Conservation (phyloP, 2,797 vertebrate genomes). For the Chloroceryle inda region DNA sequence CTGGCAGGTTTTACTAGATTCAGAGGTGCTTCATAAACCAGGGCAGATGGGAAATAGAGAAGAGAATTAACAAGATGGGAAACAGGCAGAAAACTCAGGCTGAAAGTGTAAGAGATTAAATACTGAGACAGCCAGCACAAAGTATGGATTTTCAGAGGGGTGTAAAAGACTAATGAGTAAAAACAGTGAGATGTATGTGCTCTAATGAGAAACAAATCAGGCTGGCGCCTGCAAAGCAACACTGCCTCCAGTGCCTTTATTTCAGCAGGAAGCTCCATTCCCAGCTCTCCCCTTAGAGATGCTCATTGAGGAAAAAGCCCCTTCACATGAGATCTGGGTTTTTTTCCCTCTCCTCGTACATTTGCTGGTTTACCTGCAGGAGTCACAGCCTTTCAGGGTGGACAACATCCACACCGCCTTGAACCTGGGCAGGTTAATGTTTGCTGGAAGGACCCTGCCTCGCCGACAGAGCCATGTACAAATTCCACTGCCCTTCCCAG, state of each 20-base stretch:
- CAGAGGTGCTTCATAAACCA: neutral
- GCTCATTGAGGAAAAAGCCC: neutral
- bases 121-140: slow-evolving; percentile 19
- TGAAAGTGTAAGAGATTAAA: slow-evolving; percentile 28
- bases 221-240: neutral
- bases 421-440: neutral
- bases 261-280: neutral
- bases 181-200: slow-evolving; percentile 29
- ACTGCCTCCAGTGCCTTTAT: neutral
- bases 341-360: accelerated
- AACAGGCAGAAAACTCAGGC: slow-evolving; percentile 4
- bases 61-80: neutral
- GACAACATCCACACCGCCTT: accelerated
- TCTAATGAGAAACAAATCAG: slow-evolving; percentile 48
- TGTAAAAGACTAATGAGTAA: slow-evolving; percentile 54
- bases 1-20: neutral
- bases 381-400: neutral
- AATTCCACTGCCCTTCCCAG: neutral
- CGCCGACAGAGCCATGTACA: neutral
- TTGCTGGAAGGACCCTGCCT: neutral
- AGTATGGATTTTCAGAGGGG: slow-evolving; percentile 47
- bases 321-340: accelerated
- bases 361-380: neutral
- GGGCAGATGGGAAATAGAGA: neutral
- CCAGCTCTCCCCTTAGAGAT: neutral